These are phyloP conservation scores for Sarcophaga caerulescens DNA, from an alignment of 2,888 invertebrate genomes.

Conservation along the genomic window DNA sequence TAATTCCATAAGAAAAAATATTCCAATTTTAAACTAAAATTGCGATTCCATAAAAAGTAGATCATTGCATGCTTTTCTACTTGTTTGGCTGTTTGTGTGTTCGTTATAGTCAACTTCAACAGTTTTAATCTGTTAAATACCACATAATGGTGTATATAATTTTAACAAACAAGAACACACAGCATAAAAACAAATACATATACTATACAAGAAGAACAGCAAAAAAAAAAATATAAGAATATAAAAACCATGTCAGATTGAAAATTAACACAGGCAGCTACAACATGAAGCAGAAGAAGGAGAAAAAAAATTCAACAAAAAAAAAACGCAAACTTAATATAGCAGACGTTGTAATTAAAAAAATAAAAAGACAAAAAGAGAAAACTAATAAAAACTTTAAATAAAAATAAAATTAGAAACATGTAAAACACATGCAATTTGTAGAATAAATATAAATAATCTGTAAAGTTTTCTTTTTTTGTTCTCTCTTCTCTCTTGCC, in stretches of 20 bases:
- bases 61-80: slow-evolving; percentile 29
- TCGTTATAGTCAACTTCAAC: neutral
- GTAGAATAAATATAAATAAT: slow-evolving; percentile 58
- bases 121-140: slow-evolving; percentile 40
- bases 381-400: slow-evolving; percentile 1
- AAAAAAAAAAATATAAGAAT: slow-evolving; percentile 58
- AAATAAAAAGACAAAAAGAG: slow-evolving; percentile 35
- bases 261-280: slow-evolving; percentile 62
- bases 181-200: neutral
- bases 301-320: neutral
- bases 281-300: slow-evolving; percentile 20
- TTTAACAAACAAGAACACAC: slow-evolving; percentile 15
- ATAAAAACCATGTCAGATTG: slow-evolving; percentile 72
- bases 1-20: too few species aligned
- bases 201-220: neutral
- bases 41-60: slow-evolving; percentile 25
- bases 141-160: slow-evolving; percentile 43
- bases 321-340: slow-evolving; percentile 48
- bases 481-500: neutral
- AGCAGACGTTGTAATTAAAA: slow-evolving; percentile 67
- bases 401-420: slow-evolving; percentile 28
- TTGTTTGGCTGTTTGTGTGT: neutral
- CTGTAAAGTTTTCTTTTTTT: slow-evolving; percentile 27
- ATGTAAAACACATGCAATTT: slow-evolving; percentile 53
- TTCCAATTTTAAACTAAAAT: neutral